phyloP scores from a whole-genome alignment of 1,140 invertebrate genomes.

The Drosophila seguyi region DNA sequence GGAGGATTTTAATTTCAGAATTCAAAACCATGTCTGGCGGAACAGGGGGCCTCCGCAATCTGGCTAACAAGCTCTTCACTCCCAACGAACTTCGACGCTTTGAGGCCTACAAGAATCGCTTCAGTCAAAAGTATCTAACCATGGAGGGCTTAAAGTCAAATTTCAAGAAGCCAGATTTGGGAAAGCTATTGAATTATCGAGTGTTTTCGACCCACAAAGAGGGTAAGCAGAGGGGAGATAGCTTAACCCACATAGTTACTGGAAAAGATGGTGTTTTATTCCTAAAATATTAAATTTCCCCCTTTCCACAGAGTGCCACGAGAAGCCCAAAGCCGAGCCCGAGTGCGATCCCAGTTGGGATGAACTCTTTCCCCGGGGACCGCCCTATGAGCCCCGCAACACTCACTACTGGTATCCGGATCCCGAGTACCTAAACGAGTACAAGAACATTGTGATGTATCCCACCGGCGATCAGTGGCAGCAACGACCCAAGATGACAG shows the following conservation, averaged over 20 bases:
- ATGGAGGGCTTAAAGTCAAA: constrained; percentile 33
- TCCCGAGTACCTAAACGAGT: constrained; percentile 87
- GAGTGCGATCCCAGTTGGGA: constrained; percentile 41
- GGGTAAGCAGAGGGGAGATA: too few relatives aligned
- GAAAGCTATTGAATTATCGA: constrained; percentile 35
- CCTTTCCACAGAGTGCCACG: not conserved
- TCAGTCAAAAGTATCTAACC: constrained; percentile 49
- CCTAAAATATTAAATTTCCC: not conserved
- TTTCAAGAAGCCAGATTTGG: constrained; percentile 14
- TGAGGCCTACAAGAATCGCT: constrained; percentile 34
- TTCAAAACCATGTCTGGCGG: constrained; percentile 26
- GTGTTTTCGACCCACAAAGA: constrained; percentile 32
- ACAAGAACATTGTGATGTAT: constrained; percentile 87
- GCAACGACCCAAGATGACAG: constrained; percentile 79
- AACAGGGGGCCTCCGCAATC: constrained; percentile 30
- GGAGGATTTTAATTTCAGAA: too few relatives aligned
- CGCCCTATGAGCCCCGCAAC: constrained; percentile 37
- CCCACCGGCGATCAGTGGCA: constrained; percentile 85
- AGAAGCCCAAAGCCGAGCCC: not conserved
- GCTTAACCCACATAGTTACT: too few relatives aligned
- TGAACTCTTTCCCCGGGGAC: not conserved
- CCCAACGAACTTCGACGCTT: constrained; percentile 62
- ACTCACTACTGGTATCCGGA: constrained; percentile 70
- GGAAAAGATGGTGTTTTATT: not conserved
- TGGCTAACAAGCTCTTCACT: constrained; percentile 62